These are phyloP conservation scores for Drosophila siamana DNA, from an alignment of 2,888 invertebrate genomes.

Conservation along the genomic window DNA sequence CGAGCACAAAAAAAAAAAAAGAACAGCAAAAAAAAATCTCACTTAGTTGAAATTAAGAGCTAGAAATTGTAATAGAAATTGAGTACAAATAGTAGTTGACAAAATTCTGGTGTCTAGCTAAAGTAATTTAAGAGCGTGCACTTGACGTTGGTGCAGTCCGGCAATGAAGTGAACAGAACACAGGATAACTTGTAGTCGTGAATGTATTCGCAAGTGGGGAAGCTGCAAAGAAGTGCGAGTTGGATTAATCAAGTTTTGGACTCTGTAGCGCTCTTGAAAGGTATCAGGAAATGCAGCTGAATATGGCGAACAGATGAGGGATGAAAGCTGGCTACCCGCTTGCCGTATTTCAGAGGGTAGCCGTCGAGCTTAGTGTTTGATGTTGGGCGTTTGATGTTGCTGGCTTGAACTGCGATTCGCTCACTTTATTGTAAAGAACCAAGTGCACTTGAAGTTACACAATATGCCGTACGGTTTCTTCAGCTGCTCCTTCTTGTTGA, in stretches of 20 bases:
- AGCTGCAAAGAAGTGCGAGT: constrained; percentile 65
- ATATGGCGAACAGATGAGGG: too few species aligned
- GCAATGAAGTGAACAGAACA: constrained; percentile 85
- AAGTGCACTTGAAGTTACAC: constrained; percentile 84
- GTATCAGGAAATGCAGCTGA: too few species aligned
- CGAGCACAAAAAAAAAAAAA: constrained; percentile 25
- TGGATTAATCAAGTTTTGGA: not conserved
- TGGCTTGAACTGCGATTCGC: not conserved
- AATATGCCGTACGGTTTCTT: constrained; percentile 84
- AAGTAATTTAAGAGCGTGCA: constrained; percentile 84
- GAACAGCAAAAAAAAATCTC: constrained; percentile 13
- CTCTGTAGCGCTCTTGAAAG: too few species aligned
- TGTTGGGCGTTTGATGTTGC: not conserved
- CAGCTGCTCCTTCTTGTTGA: constrained; percentile 83
- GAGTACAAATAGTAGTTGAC: constrained; percentile 37
- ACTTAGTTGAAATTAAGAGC: constrained; percentile 14
- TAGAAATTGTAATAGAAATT: constrained; percentile 33
- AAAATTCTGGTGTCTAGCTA: constrained; percentile 57
- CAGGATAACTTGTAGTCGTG: constrained; percentile 85
- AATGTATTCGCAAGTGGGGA: constrained; percentile 84
- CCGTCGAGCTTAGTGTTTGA: not conserved
- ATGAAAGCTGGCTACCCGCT: too few species aligned
- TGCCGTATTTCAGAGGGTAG: not conserved
- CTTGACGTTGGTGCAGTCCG: constrained; percentile 83
- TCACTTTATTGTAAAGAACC: constrained; percentile 84